phyloP scores from a whole-genome alignment of 2,113 vertebrate species.

The Callocephalon fimbriatum region DNA sequence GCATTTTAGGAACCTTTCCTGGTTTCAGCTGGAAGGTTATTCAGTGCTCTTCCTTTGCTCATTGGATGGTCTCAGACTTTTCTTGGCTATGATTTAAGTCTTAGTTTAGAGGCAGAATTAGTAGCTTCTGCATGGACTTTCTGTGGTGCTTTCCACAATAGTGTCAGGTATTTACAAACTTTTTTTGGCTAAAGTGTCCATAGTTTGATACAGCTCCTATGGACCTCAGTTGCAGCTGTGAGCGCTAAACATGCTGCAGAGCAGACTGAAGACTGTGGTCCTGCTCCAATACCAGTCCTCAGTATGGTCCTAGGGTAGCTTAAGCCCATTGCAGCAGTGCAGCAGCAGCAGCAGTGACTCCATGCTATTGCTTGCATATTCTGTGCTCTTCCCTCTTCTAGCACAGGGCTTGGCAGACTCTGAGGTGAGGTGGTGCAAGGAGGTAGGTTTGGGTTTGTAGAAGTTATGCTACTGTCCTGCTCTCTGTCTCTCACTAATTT shows the following conservation, averaged over 20 bases:
- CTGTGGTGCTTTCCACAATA: not conserved
- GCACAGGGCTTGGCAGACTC: not conserved
- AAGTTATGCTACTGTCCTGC: not conserved
- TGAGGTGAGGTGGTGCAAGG: not conserved
- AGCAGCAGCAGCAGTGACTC: not conserved
- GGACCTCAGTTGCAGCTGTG: not conserved
- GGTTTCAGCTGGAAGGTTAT: not conserved
- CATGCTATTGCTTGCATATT: rapidly evolving
- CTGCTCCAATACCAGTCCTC: not conserved
- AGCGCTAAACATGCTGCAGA: rapidly evolving
- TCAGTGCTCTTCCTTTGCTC: not conserved
- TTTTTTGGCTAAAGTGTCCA: rapidly evolving
- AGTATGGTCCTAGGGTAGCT: not conserved
- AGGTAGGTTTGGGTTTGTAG: not conserved
- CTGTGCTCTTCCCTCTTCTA: not conserved
- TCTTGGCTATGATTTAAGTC: not conserved
- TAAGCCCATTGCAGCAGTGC: not conserved
- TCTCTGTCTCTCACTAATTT: not conserved
- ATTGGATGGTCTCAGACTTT: not conserved
- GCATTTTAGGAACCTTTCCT: not conserved
- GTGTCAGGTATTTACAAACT: not conserved
- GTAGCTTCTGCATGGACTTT: not conserved
- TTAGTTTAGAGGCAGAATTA: not conserved
- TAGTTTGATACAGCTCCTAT: not conserved
- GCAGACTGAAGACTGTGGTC: not conserved